phyloP scores from a whole-genome alignment of 2,888 invertebrate species.

The Notodonta ziczac region DNA sequence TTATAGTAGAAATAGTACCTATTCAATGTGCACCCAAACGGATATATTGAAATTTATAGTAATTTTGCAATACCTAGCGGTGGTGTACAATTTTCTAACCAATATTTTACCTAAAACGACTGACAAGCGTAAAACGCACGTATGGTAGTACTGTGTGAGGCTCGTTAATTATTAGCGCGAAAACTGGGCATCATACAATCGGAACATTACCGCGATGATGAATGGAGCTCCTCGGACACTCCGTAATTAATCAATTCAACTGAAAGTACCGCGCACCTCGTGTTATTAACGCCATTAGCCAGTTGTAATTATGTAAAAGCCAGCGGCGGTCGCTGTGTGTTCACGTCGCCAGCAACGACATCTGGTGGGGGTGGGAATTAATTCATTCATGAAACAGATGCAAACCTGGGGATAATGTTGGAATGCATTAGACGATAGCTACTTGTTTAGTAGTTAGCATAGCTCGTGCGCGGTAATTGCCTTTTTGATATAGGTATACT shows the following conservation, averaged over 20 bases:
- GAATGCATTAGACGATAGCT: neutral
- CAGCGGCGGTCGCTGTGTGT: neutral
- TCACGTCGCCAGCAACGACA: neutral
- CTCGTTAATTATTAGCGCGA: neutral
- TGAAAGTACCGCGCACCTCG: constrained; percentile 13
- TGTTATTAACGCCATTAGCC: constrained; percentile 9
- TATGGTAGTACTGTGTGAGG: neutral
- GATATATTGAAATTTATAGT: too few species aligned
- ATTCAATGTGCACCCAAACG: too few species aligned
- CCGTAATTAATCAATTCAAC: constrained; percentile 27
- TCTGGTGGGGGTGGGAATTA: neutral
- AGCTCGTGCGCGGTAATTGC: too few species aligned
- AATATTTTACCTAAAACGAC: too few species aligned
- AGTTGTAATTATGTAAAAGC: neutral
- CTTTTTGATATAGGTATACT: too few species aligned
- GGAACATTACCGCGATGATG: constrained; percentile 16
- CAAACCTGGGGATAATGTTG: neutral
- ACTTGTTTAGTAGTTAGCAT: neutral
- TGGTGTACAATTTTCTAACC: too few species aligned
- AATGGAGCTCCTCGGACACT: constrained; percentile 10
- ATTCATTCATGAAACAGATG: constrained; percentile 2
- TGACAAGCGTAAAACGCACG: too few species aligned
- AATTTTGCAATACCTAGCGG: too few species aligned
- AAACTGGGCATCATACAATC: neutral
- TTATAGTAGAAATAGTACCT: too few species aligned